phyloP scores from a whole-genome alignment of 2,797 vertebrate genomes.

The Scarus forsteni region DNA sequence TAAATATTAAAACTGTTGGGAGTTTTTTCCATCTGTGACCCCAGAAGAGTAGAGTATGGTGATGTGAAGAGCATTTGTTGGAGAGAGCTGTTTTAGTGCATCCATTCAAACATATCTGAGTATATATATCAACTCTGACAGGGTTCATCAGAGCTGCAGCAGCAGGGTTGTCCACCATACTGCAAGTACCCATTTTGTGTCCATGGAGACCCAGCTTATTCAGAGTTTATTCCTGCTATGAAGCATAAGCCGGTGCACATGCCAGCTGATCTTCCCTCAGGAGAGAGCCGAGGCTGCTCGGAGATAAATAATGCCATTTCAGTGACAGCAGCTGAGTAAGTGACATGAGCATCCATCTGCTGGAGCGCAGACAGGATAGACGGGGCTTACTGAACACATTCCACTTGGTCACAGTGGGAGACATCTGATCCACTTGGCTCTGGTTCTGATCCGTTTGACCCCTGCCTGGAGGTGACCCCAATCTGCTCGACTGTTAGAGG shows the following conservation, averaged over 20 bases:
- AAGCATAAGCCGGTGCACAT: constrained; percentile 47
- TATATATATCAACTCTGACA: neutral
- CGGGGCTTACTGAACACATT: constrained; percentile 60
- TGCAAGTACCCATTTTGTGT: constrained; percentile 12
- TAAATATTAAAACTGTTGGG: too few species aligned
- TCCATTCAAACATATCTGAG: neutral
- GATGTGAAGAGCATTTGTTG: neutral
- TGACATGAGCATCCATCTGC: constrained; percentile 61
- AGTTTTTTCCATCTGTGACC: neutral
- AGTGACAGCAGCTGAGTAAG: constrained; percentile 56
- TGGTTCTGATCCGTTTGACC: constrained; percentile 67
- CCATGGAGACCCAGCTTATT: constrained; percentile 31
- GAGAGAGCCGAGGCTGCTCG: constrained; percentile 45
- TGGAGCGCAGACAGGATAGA: constrained; percentile 50
- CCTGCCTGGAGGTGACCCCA: constrained; percentile 60
- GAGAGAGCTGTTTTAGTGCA: neutral
- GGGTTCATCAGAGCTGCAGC: neutral
- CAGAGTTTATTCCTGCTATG: constrained; percentile 43
- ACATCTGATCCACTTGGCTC: constrained; percentile 66
- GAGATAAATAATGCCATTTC: constrained; percentile 66
- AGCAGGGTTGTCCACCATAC: neutral
- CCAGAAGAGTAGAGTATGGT: neutral
- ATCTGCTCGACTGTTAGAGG: constrained; percentile 38
- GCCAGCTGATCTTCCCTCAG: constrained; percentile 44
- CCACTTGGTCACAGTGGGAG: constrained; percentile 45